Evolutionary conservation across 1,140 invertebrate species (phyloP), one percentile per base, ranked within the genome.

Genomic region (Eriocheir sinensis): DNA sequence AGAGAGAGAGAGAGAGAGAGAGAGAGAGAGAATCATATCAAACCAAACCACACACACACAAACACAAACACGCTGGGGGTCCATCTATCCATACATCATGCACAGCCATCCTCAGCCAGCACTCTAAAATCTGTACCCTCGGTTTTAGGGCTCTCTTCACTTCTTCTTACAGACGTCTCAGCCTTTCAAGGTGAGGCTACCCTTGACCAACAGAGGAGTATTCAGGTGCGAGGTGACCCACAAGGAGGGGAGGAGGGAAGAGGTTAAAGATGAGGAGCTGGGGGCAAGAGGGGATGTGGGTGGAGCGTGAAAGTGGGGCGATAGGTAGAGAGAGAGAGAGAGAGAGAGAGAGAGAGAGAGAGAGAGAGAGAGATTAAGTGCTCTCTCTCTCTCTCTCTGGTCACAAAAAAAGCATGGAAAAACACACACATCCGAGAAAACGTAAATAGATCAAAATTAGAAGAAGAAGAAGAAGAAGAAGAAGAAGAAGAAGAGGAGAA

Each of bases 351-450:
- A 85, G 81, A 85, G 81, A 85, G n/a, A 6, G 81, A 85, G 81
- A 85, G 81, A 85, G 81, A 85, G 81, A 85, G 81, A 85, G 81
- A 85, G 81, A 85, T 15, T 27, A 30, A 85, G 85, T 40, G 3
- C n/a, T n/a, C n/a, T n/a, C n/a, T n/a, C n/a, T n/a, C n/a, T n/a
- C n/a, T n/a, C n/a, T n/a, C n/a, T n/a, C n/a, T n/a, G n/a, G n/a
- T n/a, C n/a, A n/a, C n/a, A n/a, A n/a, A n/a, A n/a, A n/a, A n/a
- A n/a, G n/a, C n/a, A n/a, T n/a, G n/a, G n/a, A n/a, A n/a, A n/a
- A n/a, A n/a, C n/a, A n/a, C n/a, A n/a, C n/a, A n/a, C n/a, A n/a
- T n/a, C n/a, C n/a, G n/a, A n/a, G n/a, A n/a, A n/a, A n/a, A n/a
- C n/a, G n/a, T n/a, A n/a, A n/a, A n/a, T n/a, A n/a, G n/a, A n/a